Base-by-base conservation (phyloP, 2,797 vertebrate species). In the Anniella stebbinsi region DNA sequence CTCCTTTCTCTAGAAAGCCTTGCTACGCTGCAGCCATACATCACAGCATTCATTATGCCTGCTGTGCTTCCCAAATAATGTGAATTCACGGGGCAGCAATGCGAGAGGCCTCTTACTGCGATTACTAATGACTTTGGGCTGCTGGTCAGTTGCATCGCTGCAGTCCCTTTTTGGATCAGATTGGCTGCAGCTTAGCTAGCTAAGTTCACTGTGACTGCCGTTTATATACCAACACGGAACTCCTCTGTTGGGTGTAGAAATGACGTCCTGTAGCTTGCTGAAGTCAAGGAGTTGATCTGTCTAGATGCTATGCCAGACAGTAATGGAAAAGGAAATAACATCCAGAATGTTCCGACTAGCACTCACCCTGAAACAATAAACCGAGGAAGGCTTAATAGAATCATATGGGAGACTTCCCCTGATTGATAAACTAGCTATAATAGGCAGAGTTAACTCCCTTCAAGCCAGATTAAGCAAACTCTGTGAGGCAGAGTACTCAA, bases 51-150 rank as follows among this genome's bases (percentile, higher is more conserved):
- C 76, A 77, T 82, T 67, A 87, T 30, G 83, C 36, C 78, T 67
- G 77, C 78, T 48, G 85, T 48, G 70, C 25, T 54, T 57, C 72
- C 69, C 80, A 83, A 77, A 83, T 60, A 67, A 85, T 78, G 45
- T 10, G 60, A 70, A 85, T 33, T 41, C 80, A 77, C 30, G 60
- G 80, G 72, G 60, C 30, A 45, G 57, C 30, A 45, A 51, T 36
- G 48, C 25, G 57, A 41, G 70, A 54, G 48, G 63, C 57, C 25
- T 67, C 57, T 82, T 76, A 41, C 45, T 87, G 78, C 67, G 70
- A 75, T 45, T 76, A 25, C 45, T 51, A 87, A 75, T 51, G 41
- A 82, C 70, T 82, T n/a, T 11, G 33, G 41, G 57, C n/a, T 23
- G 13, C 69, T 45, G 80, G 60, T 57, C 57, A 82, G 45, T 82